These are phyloP conservation scores for Engystomops pustulosus DNA, from an alignment of 2,113 vertebrate genomes.

Conservation along the genomic window DNA sequence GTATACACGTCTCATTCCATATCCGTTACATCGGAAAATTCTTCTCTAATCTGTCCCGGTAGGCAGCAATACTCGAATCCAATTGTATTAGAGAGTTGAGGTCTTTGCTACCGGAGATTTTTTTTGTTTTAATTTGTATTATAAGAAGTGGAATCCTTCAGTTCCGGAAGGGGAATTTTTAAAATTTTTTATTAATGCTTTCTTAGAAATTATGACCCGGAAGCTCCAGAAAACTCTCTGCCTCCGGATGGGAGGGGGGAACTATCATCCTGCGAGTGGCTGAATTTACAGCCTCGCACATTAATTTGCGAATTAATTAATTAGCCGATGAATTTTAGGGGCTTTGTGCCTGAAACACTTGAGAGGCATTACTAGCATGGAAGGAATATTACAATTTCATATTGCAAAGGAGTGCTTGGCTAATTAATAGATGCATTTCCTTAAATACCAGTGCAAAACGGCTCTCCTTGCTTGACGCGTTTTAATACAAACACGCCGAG, in stretches of 20 bases:
- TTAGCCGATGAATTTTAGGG: constrained; percentile 58
- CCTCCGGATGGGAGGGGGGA: neutral
- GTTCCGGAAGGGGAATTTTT: neutral
- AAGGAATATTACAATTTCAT: constrained; percentile 54
- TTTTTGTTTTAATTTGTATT: neutral
- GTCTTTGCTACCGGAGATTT: neutral
- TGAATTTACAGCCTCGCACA: constrained; percentile 58
- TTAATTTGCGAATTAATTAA: constrained; percentile 60
- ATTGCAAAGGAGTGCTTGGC: constrained; percentile 54
- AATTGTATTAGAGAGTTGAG: neutral
- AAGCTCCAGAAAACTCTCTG: constrained; percentile 29
- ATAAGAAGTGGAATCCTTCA: neutral
- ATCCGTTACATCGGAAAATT: neutral
- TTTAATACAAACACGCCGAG: constrained; percentile 41
- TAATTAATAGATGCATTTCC: constrained; percentile 57
- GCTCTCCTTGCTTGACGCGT: constrained; percentile 7
- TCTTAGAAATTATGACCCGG: constrained; percentile 46
- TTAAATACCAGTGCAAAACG: constrained; percentile 41
- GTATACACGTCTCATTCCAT: neutral
- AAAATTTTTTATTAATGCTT: neutral
- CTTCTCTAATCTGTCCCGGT: neutral
- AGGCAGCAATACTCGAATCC: neutral
- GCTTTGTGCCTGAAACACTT: constrained; percentile 58
- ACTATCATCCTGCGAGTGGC: constrained; percentile 5
- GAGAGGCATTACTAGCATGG: constrained; percentile 51